Evolutionary conservation across 2,888 invertebrate genomes (phyloP).

Genomic region (Scrobipalpa atriplicella): DNA sequence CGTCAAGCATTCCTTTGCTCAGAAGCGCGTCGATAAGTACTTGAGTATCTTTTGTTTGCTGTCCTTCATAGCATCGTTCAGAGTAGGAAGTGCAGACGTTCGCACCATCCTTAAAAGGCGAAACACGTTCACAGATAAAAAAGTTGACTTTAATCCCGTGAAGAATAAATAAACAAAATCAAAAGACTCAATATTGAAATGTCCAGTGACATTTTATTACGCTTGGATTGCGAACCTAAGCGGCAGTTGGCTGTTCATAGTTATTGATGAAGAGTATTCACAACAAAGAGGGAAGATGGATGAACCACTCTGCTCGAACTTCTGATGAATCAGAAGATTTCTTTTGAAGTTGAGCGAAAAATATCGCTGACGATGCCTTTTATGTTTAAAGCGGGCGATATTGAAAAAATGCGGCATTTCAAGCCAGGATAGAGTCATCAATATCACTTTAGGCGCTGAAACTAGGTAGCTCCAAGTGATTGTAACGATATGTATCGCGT

Average conservation of each 20-base stretch:
- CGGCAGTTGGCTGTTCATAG: slow-evolving; percentile 33
- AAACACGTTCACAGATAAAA: slow-evolving; percentile 17
- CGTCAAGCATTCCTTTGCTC: slow-evolving; percentile 44
- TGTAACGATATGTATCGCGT: slow-evolving; percentile 4
- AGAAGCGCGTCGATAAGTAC: slow-evolving; percentile 43
- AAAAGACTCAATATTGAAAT: slow-evolving; percentile 1
- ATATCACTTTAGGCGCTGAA: slow-evolving; percentile 22
- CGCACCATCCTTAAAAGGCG: slow-evolving; percentile 20
- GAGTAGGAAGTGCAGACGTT: slow-evolving; percentile 50
- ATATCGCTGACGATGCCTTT: slow-evolving; percentile 29
- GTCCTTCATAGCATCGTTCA: slow-evolving; percentile 43
- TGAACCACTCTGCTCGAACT: slow-evolving; percentile 41
- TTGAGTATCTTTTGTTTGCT: slow-evolving; percentile 55
- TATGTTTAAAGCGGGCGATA: slow-evolving; percentile 20
- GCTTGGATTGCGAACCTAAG: not conserved
- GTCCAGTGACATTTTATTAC: slow-evolving; percentile 5
- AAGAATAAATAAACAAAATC: not conserved
- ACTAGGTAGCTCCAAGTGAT: slow-evolving; percentile 10
- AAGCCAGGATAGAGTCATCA: slow-evolving; percentile 25
- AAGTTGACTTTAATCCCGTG: not conserved
- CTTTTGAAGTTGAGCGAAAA: slow-evolving; percentile 41
- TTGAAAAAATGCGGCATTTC: slow-evolving; percentile 25
- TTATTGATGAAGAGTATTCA: slow-evolving; percentile 49
- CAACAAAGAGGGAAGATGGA: slow-evolving; percentile 46
- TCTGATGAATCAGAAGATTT: slow-evolving; percentile 40